These are phyloP conservation scores for Speoplatyrhinus poulsoni DNA, from an alignment of 2,113 vertebrate species.

Conservation along the genomic window DNA sequence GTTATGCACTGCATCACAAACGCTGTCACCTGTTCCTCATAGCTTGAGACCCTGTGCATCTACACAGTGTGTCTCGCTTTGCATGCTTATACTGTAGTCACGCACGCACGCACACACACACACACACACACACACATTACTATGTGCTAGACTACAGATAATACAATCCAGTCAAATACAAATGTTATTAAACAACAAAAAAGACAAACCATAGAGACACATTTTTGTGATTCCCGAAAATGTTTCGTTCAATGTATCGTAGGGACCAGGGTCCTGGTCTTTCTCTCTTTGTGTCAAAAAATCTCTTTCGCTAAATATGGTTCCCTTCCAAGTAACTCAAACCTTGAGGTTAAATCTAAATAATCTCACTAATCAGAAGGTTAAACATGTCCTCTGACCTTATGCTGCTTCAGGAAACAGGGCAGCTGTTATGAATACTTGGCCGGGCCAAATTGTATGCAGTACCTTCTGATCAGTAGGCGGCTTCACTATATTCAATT, in stretches of 20 bases:
- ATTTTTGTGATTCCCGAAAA: too few species aligned
- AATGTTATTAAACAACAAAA: too few species aligned
- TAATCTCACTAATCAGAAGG: conserved; percentile 74
- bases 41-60: neutral
- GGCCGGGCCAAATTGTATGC: conserved; percentile 3
- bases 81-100: too few species aligned
- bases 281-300: conserved; percentile 16
- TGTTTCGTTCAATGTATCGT: too few species aligned
- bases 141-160: too few species aligned
- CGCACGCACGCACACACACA: neutral
- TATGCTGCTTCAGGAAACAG: conserved; percentile 68
- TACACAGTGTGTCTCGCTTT: too few species aligned
- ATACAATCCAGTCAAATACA: too few species aligned
- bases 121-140: neutral
- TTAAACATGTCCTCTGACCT: conserved; percentile 67
- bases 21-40: neutral
- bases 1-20: neutral
- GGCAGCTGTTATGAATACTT: conserved; percentile 34
- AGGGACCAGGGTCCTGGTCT: neutral
- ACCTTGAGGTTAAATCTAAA: conserved; percentile 67
- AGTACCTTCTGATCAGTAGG: conserved; percentile 28
- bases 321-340: conserved; percentile 31
- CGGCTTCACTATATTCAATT: conserved; percentile 47
- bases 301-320: conserved; percentile 16
- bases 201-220: too few species aligned